These are phyloP conservation scores for Meloe dianella DNA, from an alignment of 2,888 invertebrate species.

Conservation along the genomic window DNA sequence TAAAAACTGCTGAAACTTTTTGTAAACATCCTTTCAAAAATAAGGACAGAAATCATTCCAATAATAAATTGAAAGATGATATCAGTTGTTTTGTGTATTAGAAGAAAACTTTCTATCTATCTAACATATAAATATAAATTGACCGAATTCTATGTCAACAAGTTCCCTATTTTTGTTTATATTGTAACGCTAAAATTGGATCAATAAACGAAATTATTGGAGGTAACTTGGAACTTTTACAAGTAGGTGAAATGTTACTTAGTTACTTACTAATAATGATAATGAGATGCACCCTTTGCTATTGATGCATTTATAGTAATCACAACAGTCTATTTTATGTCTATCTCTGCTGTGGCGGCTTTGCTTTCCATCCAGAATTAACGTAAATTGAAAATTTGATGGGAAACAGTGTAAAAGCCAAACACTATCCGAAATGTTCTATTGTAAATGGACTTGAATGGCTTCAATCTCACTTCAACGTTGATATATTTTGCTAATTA, in stretches of 20 bases:
- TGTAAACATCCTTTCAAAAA: neutral
- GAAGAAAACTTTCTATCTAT: slow-evolving; percentile 17
- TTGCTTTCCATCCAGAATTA: slow-evolving; percentile 32
- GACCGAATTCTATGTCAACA: slow-evolving; percentile 30
- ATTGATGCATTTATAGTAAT: slow-evolving; percentile 31
- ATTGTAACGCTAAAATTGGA: neutral
- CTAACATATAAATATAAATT: slow-evolving; percentile 27
- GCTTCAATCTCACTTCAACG: slow-evolving; percentile 21
- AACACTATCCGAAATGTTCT: slow-evolving; percentile 29
- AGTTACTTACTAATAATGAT: too few relatives aligned
- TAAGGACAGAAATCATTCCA: neutral
- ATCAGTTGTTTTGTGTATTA: slow-evolving; percentile 24
- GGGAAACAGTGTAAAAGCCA: slow-evolving; percentile 29
- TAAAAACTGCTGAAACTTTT: slow-evolving; percentile 33
- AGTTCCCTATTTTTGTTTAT: slow-evolving; percentile 5
- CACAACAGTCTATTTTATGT: slow-evolving; percentile 7
- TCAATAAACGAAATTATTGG: slow-evolving; percentile 20
- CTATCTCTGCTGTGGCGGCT: slow-evolving; percentile 19
- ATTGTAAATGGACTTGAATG: slow-evolving; percentile 22
- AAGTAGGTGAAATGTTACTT: slow-evolving; percentile 29
- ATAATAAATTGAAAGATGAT: slow-evolving; percentile 17
- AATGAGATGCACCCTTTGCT: slow-evolving; percentile 20
- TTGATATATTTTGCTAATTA: slow-evolving; percentile 20
- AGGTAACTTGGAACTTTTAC: slow-evolving; percentile 2
- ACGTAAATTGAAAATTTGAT: slow-evolving; percentile 38